phyloP scores from a whole-genome alignment of 2,797 vertebrate genomes.

The Chiloscyllium punctatum region DNA sequence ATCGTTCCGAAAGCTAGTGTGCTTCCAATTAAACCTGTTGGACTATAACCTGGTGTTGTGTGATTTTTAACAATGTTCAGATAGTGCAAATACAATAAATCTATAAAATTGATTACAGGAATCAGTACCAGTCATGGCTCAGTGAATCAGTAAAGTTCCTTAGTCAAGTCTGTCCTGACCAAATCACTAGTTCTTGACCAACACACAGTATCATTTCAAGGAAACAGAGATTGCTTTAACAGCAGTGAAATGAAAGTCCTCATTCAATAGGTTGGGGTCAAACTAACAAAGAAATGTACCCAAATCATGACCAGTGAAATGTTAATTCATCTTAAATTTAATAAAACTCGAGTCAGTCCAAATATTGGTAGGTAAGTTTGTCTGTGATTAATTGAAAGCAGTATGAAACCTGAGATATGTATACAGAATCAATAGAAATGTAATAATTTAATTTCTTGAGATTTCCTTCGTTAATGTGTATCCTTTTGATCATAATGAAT shows the following conservation, averaged over 20 bases:
- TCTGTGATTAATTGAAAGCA: background rate
- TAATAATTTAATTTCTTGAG: background rate
- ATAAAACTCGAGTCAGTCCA: conserved; percentile 44
- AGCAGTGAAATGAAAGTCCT: conserved; percentile 79
- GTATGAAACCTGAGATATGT: background rate
- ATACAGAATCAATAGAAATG: background rate
- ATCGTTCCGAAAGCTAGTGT: too few relatives aligned
- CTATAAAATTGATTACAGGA: conserved; percentile 63
- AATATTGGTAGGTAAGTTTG: conserved; percentile 2
- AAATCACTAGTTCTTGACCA: conserved; percentile 64
- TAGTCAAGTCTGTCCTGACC: conserved; percentile 54
- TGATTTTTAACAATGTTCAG: background rate
- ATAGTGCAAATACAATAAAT: conserved; percentile 39
- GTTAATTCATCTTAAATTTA: conserved; percentile 48
- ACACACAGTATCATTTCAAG: conserved; percentile 73
- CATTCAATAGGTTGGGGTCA: conserved; percentile 76
- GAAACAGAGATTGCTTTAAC: conserved; percentile 68
- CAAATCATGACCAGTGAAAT: conserved; percentile 47
- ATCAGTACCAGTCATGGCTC: conserved; percentile 81
- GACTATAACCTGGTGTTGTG: too few relatives aligned
- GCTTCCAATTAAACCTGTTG: too few relatives aligned
- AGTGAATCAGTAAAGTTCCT: conserved; percentile 72
- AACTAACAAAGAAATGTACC: conserved; percentile 66
- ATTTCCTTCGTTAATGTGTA: background rate
- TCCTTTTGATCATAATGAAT: background rate